Conservation (phyloP, 64 coral and sea anemone species). For the Dendronephthya gigantea region DNA sequence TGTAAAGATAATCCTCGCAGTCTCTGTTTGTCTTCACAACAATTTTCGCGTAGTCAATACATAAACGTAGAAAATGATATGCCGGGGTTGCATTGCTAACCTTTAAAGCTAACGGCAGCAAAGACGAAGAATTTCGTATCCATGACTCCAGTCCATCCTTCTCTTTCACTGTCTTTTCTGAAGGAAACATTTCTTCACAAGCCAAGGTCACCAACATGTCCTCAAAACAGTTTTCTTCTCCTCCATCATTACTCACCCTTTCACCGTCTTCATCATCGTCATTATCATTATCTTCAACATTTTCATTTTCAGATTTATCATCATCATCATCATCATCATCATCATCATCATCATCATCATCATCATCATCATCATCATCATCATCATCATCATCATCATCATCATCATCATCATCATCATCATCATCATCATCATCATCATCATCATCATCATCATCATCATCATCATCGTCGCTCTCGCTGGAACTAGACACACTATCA, state of each 20-base stretch:
- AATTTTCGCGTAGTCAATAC: not conserved
- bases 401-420: not conserved
- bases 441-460: not conserved
- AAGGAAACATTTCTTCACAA: conserved; percentile 8
- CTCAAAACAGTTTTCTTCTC: no score
- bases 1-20: not conserved
- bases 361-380: not conserved
- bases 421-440: not conserved
- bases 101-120: not conserved
- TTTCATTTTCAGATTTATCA: not conserved
- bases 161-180: not conserved
- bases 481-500: not conserved
- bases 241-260: no score
- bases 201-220: not conserved
- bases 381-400: not conserved
- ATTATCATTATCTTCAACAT: not conserved
- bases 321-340: not conserved
- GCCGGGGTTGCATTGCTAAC: not conserved
- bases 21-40: not conserved
- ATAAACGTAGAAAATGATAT: not conserved
- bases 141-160: not conserved
- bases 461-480: not conserved
- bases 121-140: not conserved
- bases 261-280: not conserved
- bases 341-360: not conserved